Percentiles rank a stretch among this genome's conserved stretches.
Evolutionary conservation across 1,140 invertebrate genomes (phyloP).

Genomic region (Drosophila sp.): DNA sequence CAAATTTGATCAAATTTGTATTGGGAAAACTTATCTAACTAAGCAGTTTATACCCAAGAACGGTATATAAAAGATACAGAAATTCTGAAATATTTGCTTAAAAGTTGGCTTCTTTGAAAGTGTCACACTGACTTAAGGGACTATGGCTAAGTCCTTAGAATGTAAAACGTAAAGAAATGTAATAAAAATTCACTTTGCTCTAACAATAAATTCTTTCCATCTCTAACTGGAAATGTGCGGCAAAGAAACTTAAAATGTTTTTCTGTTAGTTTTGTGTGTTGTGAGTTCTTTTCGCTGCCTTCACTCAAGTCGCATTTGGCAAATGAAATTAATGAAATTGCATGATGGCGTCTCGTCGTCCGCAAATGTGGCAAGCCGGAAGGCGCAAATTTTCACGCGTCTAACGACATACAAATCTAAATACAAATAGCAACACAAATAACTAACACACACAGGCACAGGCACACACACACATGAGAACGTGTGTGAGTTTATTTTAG

Average conservation of each 20-base stretch:
- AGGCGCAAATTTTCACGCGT: conserved; percentile 48
- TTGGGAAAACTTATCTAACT: too few species aligned
- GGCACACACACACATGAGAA: background rate
- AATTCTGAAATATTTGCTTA: too few species aligned
- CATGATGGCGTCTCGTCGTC: conserved; percentile 23
- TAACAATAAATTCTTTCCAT: conserved; percentile 1
- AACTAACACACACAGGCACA: background rate
- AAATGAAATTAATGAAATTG: conserved; percentile 71
- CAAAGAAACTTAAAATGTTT: background rate
- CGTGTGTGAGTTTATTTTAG: conserved; percentile 44
- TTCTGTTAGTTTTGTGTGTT: conserved; percentile 12
- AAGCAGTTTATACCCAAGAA: too few species aligned
- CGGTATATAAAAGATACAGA: too few species aligned
- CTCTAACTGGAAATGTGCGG: background rate
- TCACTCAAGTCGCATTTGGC: conserved; percentile 48
- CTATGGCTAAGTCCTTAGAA: too few species aligned
- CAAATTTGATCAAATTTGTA: too few species aligned
- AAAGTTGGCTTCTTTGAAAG: too few species aligned
- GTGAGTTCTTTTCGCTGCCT: background rate
- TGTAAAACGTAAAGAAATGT: background rate
- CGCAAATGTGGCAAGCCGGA: conserved; percentile 46
- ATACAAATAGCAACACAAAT: background rate
- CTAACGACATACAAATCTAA: conserved; percentile 23
- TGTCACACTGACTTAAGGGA: too few species aligned
- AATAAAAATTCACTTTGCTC: background rate